Base-by-base conservation (phyloP, 2,888 invertebrate species). In the Apocheima hispidaria region DNA sequence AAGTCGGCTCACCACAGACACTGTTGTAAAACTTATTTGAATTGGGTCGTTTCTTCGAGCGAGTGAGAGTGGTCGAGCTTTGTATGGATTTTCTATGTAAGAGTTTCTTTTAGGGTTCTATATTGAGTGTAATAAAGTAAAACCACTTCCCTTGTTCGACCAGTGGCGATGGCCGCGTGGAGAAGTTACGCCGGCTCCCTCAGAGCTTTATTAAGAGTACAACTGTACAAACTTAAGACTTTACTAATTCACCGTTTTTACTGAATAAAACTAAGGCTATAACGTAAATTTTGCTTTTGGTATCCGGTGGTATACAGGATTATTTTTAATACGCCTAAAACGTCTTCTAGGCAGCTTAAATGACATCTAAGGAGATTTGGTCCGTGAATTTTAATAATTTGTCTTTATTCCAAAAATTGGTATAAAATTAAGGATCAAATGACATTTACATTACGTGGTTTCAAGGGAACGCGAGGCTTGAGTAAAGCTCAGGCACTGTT, bases 21-120 rank as follows among this genome's bases (percentile, higher is more conserved):
- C 61, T 68, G 55, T 66, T 52, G 57, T 61, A 60, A 52, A 73
- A 66, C 40, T 68, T 72, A 60, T 70, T 69, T 63, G 70, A 72
- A 75, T 74, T 69, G 64, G 55, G 68, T 68, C 66, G 54, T 52
- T 63, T 59, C 65, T 65, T 53, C 49, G 59, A 44, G 65, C 49
- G 48, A 56, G 36, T 60, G 40, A 63, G 63, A 55, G 36, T 50
- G 30, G 41, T 46, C 54, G 12, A 63, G 55, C 56, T 52, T 55
- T 63, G 43, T 68, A 60, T 56, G 58, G 53, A 66, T 70, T 70
- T 70, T 67, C 62, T 66, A 63, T 68, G 40, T 59, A 70, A 53
- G 35, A 44, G 50, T 71, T 72, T 67, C 43, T 56, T 60, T 53
- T 35, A 58, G 57, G 55, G 56, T 68, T 71, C 58, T 67, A 72